Conservation (phyloP, 1,140 invertebrate species). For the Plectrocnemia conspersa region DNA sequence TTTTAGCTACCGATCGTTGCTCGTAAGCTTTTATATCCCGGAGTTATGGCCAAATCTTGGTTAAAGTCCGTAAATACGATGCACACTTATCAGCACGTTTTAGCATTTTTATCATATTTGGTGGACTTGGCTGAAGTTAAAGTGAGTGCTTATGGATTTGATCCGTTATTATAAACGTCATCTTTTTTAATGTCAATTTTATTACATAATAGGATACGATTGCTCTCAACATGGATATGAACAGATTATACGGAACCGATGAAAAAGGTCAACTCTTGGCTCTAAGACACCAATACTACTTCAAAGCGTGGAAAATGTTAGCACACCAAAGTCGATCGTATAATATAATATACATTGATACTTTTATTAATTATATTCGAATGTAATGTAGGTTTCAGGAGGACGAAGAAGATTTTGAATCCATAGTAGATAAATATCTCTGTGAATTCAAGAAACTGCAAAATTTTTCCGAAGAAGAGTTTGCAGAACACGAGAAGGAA, state of each 20-base stretch:
- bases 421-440: conserved; percentile 15
- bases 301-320: conserved; percentile 25
- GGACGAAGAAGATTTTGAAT: conserved; percentile 7
- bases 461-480: conserved; percentile 9
- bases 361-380: not conserved
- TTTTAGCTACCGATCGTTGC: conserved; percentile 49
- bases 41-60: conserved; percentile 55
- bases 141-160: conserved; percentile 5
- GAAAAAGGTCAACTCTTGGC: conserved; percentile 12
- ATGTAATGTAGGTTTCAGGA: conserved; percentile 26
- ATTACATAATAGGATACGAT: conserved; percentile 23
- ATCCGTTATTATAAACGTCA: conserved; percentile 3
- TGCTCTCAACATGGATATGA: conserved; percentile 16
- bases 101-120: conserved; percentile 54
- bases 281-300: conserved; percentile 21
- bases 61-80: conserved; percentile 55
- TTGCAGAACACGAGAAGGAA: conserved; percentile 1
- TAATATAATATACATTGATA: not conserved
- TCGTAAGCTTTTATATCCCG: conserved; percentile 54
- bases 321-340: not conserved
- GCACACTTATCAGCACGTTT: conserved; percentile 54
- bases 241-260: conserved; percentile 17
- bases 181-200: conserved; percentile 3
- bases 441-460: conserved; percentile 11
- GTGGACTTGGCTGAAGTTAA: conserved; percentile 40